These are phyloP conservation scores for Scaptomyza tumidula DNA, from an alignment of 2,888 invertebrate species.

Conservation along the genomic window DNA sequence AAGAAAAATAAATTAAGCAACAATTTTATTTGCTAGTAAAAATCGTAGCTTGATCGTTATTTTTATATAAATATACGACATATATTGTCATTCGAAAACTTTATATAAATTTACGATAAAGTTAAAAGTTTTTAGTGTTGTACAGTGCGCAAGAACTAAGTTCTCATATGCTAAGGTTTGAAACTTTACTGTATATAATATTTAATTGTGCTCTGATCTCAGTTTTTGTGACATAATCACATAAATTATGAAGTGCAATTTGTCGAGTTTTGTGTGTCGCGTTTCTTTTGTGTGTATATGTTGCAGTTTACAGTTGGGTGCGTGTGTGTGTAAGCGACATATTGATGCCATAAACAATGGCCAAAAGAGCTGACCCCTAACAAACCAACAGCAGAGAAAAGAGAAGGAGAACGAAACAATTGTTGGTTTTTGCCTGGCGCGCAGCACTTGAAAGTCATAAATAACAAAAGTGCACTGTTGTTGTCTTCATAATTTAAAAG, in stretches of 20 bases:
- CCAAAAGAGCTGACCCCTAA: conserved; percentile 65
- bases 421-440: background rate
- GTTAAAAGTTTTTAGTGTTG: background rate
- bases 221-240: conserved; percentile 48
- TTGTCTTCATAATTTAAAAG: conserved; percentile 70
- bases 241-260: conserved; percentile 65
- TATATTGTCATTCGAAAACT: background rate
- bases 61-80: background rate
- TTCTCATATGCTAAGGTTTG: too few relatives aligned
- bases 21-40: background rate
- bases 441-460: conserved; percentile 59
- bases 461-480: conserved; percentile 41
- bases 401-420: conserved; percentile 17
- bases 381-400: too few relatives aligned
- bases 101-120: background rate
- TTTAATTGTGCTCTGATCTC: conserved; percentile 7
- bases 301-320: conserved; percentile 3
- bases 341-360: conserved; percentile 65
- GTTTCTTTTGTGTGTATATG: conserved; percentile 27
- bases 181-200: background rate
- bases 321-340: conserved; percentile 17
- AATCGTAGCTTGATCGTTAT: background rate
- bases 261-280: conserved; percentile 43
- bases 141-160: too few relatives aligned
- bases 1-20: background rate